Evolutionary conservation across 2,888 invertebrate species (phyloP).

Genomic region (Theodoxus fluviatilis): DNA sequence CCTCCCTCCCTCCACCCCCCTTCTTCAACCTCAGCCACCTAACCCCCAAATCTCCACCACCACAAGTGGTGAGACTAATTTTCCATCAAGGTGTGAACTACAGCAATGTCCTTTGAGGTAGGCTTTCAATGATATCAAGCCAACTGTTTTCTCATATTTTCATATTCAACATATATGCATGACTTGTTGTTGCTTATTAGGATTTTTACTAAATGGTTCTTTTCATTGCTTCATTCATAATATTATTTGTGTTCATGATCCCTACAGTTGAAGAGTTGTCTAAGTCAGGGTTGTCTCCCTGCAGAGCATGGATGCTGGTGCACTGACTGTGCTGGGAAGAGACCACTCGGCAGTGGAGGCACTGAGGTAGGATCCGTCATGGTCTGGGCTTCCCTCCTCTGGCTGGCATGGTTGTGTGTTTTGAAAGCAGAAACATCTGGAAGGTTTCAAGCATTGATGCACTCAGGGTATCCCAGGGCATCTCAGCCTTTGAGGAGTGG

Average conservation of each 20-base stretch:
- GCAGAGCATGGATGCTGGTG: conserved; percentile 45
- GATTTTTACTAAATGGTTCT: too few species aligned
- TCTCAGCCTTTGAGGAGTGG: too few species aligned
- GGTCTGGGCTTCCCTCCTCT: background rate
- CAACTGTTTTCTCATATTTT: background rate
- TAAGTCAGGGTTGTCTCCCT: conserved; percentile 19
- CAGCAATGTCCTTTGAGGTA: too few species aligned
- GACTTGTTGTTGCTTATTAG: background rate
- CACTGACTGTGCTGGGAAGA: conserved; percentile 50
- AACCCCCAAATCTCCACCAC: too few species aligned
- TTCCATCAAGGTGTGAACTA: too few species aligned
- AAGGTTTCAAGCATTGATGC: too few species aligned
- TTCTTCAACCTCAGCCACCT: too few species aligned
- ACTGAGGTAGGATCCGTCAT: conserved; percentile 37
- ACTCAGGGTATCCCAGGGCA: too few species aligned
- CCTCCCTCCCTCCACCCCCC: too few species aligned
- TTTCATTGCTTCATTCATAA: too few species aligned
- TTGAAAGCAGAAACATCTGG: background rate
- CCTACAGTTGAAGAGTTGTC: background rate
- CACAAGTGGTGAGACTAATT: too few species aligned
- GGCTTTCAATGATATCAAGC: background rate
- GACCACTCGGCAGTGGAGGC: conserved; percentile 51
- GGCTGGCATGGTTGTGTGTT: background rate
- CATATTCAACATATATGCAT: background rate
- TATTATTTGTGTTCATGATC: background rate